Percentiles rank a stretch among this genome's conserved stretches.
phyloP scores from a whole-genome alignment of 2,113 vertebrate genomes.

The Spheniscus mendiculus region DNA sequence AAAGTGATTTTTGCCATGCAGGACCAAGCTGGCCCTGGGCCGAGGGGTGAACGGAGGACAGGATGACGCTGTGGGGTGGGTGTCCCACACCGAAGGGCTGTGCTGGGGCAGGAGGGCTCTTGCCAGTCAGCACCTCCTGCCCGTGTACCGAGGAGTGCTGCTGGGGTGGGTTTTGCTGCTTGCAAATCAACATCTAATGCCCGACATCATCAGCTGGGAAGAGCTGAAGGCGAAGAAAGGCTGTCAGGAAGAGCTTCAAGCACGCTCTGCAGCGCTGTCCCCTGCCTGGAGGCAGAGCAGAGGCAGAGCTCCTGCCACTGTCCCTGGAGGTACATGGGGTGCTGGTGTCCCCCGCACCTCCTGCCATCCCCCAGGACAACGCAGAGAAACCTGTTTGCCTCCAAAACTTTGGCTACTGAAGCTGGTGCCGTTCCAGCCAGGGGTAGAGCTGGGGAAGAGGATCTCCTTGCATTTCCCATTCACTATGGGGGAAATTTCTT shows the following conservation, averaged over 20 bases:
- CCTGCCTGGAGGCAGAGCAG: not conserved
- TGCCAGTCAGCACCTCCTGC: not conserved
- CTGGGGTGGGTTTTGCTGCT: not conserved
- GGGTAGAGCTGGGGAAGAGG: not conserved
- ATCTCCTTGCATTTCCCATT: not conserved
- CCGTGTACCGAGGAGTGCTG: not conserved
- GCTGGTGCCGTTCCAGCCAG: not conserved
- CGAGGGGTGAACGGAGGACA: not conserved
- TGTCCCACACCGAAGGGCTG: fast-evolving
- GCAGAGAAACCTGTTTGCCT: not conserved
- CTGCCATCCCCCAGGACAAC: not conserved
- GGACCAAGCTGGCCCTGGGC: not conserved
- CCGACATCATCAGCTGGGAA: not conserved
- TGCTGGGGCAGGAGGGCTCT: not conserved
- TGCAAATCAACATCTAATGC: not conserved
- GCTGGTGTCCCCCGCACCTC: fast-evolving
- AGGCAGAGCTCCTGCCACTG: not conserved
- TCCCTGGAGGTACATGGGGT: fast-evolving
- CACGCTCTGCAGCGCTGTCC: fast-evolving
- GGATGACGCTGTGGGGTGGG: not conserved
- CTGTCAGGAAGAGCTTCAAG: not conserved
- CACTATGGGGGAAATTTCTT: not conserved
- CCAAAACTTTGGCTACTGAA: not conserved
- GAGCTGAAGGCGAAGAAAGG: not conserved
- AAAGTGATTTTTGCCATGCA: not conserved